Evolutionary conservation across 2,888 invertebrate genomes (phyloP), one percentile per base, ranked within the genome.

Genomic region (Marasmarcha lunaedactyla): DNA sequence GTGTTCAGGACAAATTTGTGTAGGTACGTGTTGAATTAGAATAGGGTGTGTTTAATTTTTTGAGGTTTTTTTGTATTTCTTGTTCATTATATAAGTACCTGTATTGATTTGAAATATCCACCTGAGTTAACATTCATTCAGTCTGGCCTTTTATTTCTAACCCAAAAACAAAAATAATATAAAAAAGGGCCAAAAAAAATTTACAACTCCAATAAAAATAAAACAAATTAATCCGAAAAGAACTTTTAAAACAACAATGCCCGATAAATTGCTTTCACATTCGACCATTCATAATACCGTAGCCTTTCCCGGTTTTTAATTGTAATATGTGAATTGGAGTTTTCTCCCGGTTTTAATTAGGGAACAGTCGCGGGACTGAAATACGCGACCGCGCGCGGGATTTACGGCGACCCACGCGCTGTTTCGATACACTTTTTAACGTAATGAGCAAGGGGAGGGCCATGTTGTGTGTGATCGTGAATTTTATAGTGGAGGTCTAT

Each of bases 371-470:
- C 71, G 64, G 63, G 70, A 63, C 59, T 83, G 83, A 83, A 65
- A 72, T 79, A 83, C 79, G 78, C 85, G 85, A 85, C 85, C 85
- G 78, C 85, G 70, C 68, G 69, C 73, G 59, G 69, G 81, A 85
- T 84, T 84, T 85, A 85, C 84, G 73, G 68, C 71, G 55, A 62
- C 36, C 71, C 72, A 66, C 15, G 6, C 15, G 11, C 71, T 71
- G 66, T 77, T 71, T 74, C 79, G 72, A 83, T 83, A 83, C 68
- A 79, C 77, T 83, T 83, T 83, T 81, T 79, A 79, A 78, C 76
- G 77, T 81, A 81, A 83, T 81, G 83, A 81, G 77, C 59, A 13
- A 38, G 45, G 38, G 36, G 43, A 38, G 38, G 40, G 38, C 37
- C 15, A 36, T 37, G 33, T 25, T 15, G 13, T 38, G 14, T 14